Base-by-base conservation (phyloP, 2,888 invertebrate species). In the Melinaea menophilus region DNA sequence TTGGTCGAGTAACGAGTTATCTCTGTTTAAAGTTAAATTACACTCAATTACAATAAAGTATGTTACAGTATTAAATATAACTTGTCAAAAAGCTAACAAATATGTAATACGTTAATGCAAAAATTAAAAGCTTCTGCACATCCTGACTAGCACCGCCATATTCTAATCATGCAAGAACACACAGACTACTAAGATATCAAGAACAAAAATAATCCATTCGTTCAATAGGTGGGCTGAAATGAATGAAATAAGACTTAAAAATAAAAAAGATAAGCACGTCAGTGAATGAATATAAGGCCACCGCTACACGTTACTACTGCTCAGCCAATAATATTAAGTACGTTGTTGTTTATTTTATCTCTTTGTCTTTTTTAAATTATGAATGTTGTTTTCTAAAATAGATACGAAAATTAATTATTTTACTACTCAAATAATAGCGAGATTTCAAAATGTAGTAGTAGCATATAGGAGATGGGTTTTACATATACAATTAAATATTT, bases 131-230 rank as follows among this genome's bases (percentile, higher is more conserved):
- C 79, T 85, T 84, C 79, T 84, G 85, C 85, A 89, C 89, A 86
- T 90, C 87, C 88, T 87, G 86, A 80, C 84, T 81, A 85, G 86
- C 88, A 90, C 90, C 90, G 90, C 90, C 90, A 90, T 90, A 78
- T 90, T 90, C 84, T 79, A 82, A 79, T 80, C 77, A 79, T 79
- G 76, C 76, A 80, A 82, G 78, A 71, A 68, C 66, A 67, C 41
- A 41, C 41, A 41, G 41, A 41, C 41, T 41, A 41, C 41, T 41
- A 41, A 41, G 41, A 41, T 41, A 41, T 41, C 7, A 41, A 9
- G 41, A 41, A 41, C 41, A 70, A 68, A 63, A 65, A 66, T 62
- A 58, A 61, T 69, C 61, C 67, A 68, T 69, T 72, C 67, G 56
- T 63, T 64, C 64, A 57, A 59, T 61, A 68, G 55, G 37, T 64